These are phyloP conservation scores for Caloenas nicobarica DNA, from an alignment of 2,113 vertebrate genomes.

Conservation along the genomic window DNA sequence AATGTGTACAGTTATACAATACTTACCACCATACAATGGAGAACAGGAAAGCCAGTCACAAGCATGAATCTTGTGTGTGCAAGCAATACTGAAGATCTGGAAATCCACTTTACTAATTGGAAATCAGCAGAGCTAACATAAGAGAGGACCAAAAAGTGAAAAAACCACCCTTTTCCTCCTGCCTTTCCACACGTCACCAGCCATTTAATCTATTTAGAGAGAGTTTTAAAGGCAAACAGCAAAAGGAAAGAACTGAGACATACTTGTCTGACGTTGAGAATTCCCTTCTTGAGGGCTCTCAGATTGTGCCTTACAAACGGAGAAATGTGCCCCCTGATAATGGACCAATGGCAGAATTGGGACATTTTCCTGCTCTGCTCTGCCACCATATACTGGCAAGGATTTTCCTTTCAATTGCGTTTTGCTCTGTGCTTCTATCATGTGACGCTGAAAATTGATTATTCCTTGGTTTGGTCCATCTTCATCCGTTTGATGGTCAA, in stretches of 20 bases:
- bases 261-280: background rate
- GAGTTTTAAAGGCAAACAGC: background rate
- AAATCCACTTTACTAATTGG: background rate
- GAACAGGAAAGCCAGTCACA: background rate
- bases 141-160: background rate
- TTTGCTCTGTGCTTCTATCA: rapidly evolving
- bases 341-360: rapidly evolving
- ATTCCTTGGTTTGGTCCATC: rapidly evolving
- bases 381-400: background rate
- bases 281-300: rapidly evolving
- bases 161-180: background rate
- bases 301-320: rapidly evolving
- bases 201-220: background rate
- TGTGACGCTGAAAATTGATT: rapidly evolving
- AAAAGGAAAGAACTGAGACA: background rate
- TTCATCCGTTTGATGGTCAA: background rate
- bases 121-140: background rate
- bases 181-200: background rate
- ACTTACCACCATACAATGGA: background rate
- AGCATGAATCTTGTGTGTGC: background rate
- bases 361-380: background rate
- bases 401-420: background rate
- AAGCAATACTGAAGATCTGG: background rate
- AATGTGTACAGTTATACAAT: background rate
- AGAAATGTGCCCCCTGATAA: rapidly evolving